These are phyloP conservation scores for Rhinogobius similis DNA, from an alignment of 2,113 vertebrate genomes.

Conservation along the genomic window DNA sequence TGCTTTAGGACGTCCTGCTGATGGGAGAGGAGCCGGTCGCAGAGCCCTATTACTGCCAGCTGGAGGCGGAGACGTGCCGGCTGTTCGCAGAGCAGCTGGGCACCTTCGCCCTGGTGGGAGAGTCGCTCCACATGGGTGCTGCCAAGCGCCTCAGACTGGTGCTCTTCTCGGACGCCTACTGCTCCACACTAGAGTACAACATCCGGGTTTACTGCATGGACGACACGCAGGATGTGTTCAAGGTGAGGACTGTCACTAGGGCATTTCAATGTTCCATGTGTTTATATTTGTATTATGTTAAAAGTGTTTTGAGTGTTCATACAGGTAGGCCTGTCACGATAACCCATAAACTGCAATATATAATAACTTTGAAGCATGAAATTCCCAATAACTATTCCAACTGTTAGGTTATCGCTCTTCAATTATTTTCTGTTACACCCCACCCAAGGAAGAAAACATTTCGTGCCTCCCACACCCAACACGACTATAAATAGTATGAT, in stretches of 20 bases:
- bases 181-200: conserved; percentile 94
- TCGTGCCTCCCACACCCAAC: too few relatives aligned
- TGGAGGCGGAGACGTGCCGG: conserved; percentile 90
- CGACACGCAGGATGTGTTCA: conserved; percentile 92
- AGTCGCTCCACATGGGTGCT: conserved; percentile 94
- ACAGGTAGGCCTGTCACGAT: too few relatives aligned
- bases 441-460: too few relatives aligned
- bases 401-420: too few relatives aligned
- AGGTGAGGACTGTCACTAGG: conserved; percentile 77
- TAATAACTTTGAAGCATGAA: too few relatives aligned
- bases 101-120: conserved; percentile 92
- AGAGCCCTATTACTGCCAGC: conserved; percentile 95
- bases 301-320: background rate
- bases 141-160: conserved; percentile 95
- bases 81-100: conserved; percentile 96
- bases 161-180: conserved; percentile 91
- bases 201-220: conserved; percentile 97
- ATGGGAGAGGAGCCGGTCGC: conserved; percentile 89
- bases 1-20: conserved; percentile 88
- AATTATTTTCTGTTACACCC: too few relatives aligned
- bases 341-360: too few relatives aligned
- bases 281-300: background rate
- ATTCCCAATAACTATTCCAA: too few relatives aligned
- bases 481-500: too few relatives aligned
- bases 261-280: background rate